Evolutionary conservation across 2,888 invertebrate species (phyloP).

Genomic region (Sipunculus nudus): DNA sequence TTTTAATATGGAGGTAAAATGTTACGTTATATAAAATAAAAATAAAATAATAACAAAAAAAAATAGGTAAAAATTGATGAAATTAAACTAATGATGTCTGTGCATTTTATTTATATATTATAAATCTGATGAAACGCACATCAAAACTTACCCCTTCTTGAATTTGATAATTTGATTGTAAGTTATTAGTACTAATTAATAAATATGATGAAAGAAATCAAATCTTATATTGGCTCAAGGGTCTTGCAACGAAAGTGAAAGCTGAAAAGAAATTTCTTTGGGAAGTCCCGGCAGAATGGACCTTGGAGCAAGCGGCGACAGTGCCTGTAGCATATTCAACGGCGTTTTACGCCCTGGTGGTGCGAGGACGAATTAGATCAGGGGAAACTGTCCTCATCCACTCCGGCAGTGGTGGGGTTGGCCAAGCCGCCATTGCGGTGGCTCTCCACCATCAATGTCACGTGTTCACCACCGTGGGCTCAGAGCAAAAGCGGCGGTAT

Average conservation of each 20-base stretch:
- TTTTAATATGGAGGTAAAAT: no score
- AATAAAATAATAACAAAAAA: no score
- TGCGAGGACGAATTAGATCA: constrained; percentile 82
- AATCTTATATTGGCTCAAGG: neutral
- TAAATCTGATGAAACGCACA: no score
- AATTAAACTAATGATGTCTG: no score
- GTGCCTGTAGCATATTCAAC: constrained; percentile 91
- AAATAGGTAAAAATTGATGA: no score
- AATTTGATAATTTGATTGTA: no score
- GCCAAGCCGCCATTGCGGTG: constrained; percentile 91
- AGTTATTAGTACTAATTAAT: no score
- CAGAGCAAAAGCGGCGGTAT: constrained; percentile 80
- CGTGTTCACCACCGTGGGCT: constrained; percentile 83
- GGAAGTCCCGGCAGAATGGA: constrained; percentile 85
- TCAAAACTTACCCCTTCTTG: no score
- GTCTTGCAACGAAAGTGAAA: constrained; percentile 55
- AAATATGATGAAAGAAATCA: neutral
- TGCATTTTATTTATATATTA: no score
- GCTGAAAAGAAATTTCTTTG: constrained; percentile 78
- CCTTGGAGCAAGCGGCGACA: constrained; percentile 88
- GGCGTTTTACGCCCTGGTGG: constrained; percentile 80
- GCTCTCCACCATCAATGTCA: constrained; percentile 85
- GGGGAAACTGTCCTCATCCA: constrained; percentile 87
- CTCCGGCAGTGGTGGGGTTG: constrained; percentile 83
- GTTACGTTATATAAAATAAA: no score